Base-by-base conservation (phyloP, 2,113 vertebrate species). In the Actinemys pallida region DNA sequence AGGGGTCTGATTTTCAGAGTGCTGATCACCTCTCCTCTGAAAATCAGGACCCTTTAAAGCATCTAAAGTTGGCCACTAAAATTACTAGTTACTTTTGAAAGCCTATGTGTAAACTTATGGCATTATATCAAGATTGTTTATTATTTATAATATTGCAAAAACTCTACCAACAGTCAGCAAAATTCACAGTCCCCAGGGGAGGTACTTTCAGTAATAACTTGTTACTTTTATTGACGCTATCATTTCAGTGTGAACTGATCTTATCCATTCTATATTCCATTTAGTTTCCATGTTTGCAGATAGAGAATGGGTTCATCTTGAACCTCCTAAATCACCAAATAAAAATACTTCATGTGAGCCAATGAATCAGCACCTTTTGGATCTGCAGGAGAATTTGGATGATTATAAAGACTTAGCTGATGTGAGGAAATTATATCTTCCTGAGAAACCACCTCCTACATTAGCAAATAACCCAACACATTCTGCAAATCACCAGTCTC, bases 231-330 rank as follows among this genome's bases (percentile, higher is more conserved):
- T 83, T 86, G 24, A 89, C 92, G 87, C 35, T 89, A 39, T 1
- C 6, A 69, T 83, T 90, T 45, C 53, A 87, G 12, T 27, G 87
- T 84, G 90, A 85, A 22, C 22, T 90, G 49, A 92, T 76, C 35
- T 88, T 53, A 62, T 88, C 65, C 94, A 29, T 92, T 90, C 20
- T 86, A 11, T 84, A 56, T 96, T 93, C 47, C 78, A 87, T 98
- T 87, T 92, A 99, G 98, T 98, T 83, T 98, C 98, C 45, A 97
- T 97, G 29, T 99, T 98, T 90, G 95, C 98, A 91, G 98, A 98
- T 54, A 97, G 96, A 95, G 97, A 98, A 59, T 90, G 98, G 12
- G 94, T 98, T 85, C 93, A 91, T 75, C 94, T 93, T 57, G 97
- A 97, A 27, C 98, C 97, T 72, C 98, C 98, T 53, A 98, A 98